Evolutionary conservation across 2,888 invertebrate species (phyloP).

Genomic region (Lacanobia wlatinum): DNA sequence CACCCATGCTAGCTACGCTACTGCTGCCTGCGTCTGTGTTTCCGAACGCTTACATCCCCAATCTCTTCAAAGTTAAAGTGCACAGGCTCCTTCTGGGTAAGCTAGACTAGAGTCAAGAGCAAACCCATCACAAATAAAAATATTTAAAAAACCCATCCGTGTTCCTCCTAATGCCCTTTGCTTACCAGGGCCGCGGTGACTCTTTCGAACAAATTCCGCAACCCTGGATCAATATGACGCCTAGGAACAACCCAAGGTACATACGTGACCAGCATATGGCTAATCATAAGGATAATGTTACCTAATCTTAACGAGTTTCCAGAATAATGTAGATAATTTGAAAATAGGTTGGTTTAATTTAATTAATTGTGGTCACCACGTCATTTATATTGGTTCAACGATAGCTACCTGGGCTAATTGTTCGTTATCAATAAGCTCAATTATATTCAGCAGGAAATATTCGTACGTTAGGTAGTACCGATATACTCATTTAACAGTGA

Average conservation of each 20-base stretch:
- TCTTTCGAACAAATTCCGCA: too few species aligned
- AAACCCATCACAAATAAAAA: too few species aligned
- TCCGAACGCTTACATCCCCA: too few species aligned
- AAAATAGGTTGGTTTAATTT: slow-evolving; percentile 1
- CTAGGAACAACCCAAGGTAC: too few species aligned
- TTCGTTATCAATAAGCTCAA: neutral
- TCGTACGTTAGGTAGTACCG: neutral
- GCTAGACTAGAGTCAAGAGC: too few species aligned
- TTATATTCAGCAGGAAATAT: slow-evolving; percentile 3
- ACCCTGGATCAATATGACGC: neutral
- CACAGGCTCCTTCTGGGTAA: too few species aligned
- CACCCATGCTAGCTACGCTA: too few species aligned
- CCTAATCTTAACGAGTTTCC: slow-evolving; percentile 4
- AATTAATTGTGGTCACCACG: neutral
- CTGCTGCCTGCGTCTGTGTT: too few species aligned
- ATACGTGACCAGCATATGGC: neutral
- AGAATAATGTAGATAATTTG: neutral
- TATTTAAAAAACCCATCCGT: too few species aligned
- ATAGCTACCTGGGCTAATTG: slow-evolving; percentile 2
- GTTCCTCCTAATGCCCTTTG: too few species aligned
- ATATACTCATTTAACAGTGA: neutral
- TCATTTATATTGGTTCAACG: neutral
- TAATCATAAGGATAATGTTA: slow-evolving; percentile 19
- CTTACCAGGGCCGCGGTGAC: too few species aligned
- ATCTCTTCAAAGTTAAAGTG: too few species aligned